Conservation (phyloP, 2,888 invertebrate species). For the Trilocha varians region DNA sequence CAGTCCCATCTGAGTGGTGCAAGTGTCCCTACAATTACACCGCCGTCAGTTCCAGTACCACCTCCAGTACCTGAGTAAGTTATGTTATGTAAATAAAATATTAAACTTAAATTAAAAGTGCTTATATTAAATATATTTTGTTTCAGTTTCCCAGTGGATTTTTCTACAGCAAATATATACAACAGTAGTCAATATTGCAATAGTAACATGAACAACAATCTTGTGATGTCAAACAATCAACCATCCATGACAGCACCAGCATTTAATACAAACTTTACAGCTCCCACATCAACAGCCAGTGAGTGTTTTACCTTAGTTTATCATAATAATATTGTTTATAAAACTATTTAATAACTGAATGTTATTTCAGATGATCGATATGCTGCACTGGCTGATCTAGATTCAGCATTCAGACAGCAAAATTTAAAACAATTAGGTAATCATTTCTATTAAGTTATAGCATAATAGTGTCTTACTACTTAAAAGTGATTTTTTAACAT, state of each 20-base stretch:
- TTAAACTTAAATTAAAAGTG: not conserved
- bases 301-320: constrained; percentile 17
- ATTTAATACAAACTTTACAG: constrained; percentile 40
- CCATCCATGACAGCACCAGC: constrained; percentile 57
- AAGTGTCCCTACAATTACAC: constrained; percentile 21
- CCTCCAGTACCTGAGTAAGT: constrained; percentile 61
- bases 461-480: too few relatives aligned
- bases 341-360: not conserved
- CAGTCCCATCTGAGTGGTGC: constrained; percentile 35
- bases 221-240: constrained; percentile 29
- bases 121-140: constrained; percentile 8
- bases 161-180: constrained; percentile 81
- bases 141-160: constrained; percentile 80
- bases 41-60: constrained; percentile 15
- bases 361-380: constrained; percentile 86
- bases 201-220: constrained; percentile 47
- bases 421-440: constrained; percentile 64
- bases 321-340: not conserved
- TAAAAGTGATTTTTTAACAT: too few relatives aligned
- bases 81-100: not conserved
- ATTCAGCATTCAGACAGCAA: constrained; percentile 79
- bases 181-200: constrained; percentile 72
- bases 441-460: constrained; percentile 2
- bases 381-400: constrained; percentile 95
- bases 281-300: constrained; percentile 41